phyloP scores from a whole-genome alignment of 2,797 vertebrate species.

The Adelosebastes latens region DNA sequence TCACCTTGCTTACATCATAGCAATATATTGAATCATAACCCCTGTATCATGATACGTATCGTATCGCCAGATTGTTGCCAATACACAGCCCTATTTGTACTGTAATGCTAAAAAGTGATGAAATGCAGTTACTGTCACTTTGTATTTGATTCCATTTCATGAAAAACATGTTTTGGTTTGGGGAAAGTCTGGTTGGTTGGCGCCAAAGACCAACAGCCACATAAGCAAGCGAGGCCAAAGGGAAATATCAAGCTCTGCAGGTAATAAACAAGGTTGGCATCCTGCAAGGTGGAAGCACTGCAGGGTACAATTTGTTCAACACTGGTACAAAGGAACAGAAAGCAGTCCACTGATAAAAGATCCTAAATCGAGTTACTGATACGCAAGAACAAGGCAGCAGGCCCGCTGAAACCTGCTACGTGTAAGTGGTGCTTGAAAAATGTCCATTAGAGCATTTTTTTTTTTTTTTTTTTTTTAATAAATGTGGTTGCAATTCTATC shows the following conservation, averaged over 20 bases:
- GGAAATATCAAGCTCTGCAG: background rate
- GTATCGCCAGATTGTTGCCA: no score
- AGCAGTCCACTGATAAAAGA: background rate
- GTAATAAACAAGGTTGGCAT: constrained; percentile 17
- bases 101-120: background rate
- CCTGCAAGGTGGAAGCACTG: background rate
- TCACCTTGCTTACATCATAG: no score
- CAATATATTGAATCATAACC: no score
- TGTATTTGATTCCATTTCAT: background rate
- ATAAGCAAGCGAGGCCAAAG: background rate
- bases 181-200: background rate
- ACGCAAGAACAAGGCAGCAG: background rate
- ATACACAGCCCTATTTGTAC: no score
- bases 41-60: no score
- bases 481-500: background rate
- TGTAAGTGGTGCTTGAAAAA: background rate
- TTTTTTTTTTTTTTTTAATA: no score
- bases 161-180: background rate
- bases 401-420: background rate
- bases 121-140: background rate
- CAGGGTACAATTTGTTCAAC: constrained; percentile 25
- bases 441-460: background rate
- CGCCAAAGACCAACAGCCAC: background rate
- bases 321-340: background rate
- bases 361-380: background rate